Evolutionary conservation across 2,113 vertebrate species (phyloP).

Genomic region (Alouatta palliata): DNA sequence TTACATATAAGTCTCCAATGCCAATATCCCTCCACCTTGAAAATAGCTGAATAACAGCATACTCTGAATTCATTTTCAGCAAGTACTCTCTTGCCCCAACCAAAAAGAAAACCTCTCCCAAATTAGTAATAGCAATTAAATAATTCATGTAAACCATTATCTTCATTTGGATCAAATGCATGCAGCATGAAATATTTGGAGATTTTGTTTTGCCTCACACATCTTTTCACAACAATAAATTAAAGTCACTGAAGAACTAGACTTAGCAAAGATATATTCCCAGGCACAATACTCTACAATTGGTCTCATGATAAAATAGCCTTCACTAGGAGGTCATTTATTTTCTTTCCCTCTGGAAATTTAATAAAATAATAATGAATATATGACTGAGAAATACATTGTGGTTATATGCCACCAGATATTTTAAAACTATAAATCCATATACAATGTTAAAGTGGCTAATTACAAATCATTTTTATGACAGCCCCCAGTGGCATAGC

Average conservation of each 20-base stretch:
- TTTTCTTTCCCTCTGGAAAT: constrained; percentile 39
- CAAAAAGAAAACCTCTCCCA: not conserved
- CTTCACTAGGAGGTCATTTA: constrained; percentile 16
- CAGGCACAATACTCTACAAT: not conserved
- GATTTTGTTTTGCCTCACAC: constrained; percentile 6
- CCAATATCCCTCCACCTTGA: not conserved
- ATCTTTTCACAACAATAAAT: not conserved
- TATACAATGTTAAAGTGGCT: not conserved
- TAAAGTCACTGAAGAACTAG: constrained; percentile 7
- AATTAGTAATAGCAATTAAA: constrained; percentile 20
- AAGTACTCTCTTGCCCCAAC: not conserved
- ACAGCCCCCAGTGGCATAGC: not conserved
- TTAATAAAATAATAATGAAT: constrained; percentile 45
- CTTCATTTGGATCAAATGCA: not conserved
- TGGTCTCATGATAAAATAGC: constrained; percentile 29
- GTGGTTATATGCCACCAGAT: not conserved
- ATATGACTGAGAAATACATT: constrained; percentile 46
- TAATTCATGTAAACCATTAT: not conserved
- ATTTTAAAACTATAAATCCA: constrained; percentile 48
- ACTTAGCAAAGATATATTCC: constrained; percentile 13
- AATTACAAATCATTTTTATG: constrained; percentile 35
- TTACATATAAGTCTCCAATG: not conserved
- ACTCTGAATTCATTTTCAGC: not conserved
- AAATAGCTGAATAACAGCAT: not conserved
- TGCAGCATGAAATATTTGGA: not conserved